Evolutionary conservation across 2,888 invertebrate species (phyloP), one percentile per base, ranked within the genome.

Genomic region (Aphidoletes aphidimyza): DNA sequence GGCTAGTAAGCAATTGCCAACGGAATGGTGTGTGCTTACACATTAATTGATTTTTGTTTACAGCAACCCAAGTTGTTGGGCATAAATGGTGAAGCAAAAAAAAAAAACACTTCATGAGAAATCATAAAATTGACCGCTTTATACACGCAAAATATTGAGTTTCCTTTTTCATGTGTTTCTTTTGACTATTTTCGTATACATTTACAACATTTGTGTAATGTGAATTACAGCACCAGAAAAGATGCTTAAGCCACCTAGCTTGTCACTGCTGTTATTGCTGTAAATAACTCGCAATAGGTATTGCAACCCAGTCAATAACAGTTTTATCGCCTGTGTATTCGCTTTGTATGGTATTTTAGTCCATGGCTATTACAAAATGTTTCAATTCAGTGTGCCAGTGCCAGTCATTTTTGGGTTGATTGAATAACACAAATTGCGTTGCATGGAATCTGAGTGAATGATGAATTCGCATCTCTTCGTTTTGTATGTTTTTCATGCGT

Each of bases 331-430:
- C 6, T 26, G 54, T 54, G n/a, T n/a, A n/a, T n/a, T n/a, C 14
- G 54, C 69, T 69, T 69, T 26, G 26, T 69, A 69, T 69, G 69
- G 69, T 69, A 69, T 69, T 69, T 69, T 26, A 69, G 69, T 69
- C n/a, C 69, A 69, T 69, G 69, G 69, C 69, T 69, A 69, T 69
- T 69, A 69, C 69, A 69, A 69, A 69, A 69, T 69, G 69, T 39
- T 5, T 39, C n/a, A 69, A 14, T 69, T 69, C 30, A 69, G 69
- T 69, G 30, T 69, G 26, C 54, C 54, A 54, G 54, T 54, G 69
- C 69, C 69, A 69, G 69, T 69, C 69, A 69, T 69, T 69, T 69
- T 69, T 69, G 69, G n/a, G 69, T 69, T 69, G 69, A 69, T 69
- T 69, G 69, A 34, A 69, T 69, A 69, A 69, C 14, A 39, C 11